These are phyloP conservation scores for Xyrauchen texanus DNA, from an alignment of 2,113 vertebrate genomes.

Conservation along the genomic window DNA sequence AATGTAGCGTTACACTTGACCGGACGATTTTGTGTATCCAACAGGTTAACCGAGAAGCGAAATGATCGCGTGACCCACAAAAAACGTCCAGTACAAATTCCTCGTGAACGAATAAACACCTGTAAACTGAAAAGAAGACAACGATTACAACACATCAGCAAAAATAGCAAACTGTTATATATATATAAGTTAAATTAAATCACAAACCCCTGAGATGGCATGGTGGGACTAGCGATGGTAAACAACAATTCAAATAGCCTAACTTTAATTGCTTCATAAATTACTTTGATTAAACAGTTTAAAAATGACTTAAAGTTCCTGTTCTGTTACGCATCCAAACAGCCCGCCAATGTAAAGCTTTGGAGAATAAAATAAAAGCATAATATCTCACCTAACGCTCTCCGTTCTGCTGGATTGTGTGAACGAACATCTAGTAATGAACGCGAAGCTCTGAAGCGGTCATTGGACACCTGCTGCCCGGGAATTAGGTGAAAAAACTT, in stretches of 20 bases:
- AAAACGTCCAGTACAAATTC: not conserved
- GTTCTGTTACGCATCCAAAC: not conserved
- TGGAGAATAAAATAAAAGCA: not conserved
- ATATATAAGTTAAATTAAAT: no score
- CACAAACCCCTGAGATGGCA: no score
- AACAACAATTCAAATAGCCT: no score
- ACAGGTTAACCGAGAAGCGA: slow-evolving; percentile 1
- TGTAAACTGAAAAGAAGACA: not conserved
- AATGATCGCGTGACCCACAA: not conserved
- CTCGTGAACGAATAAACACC: slow-evolving; percentile 1
- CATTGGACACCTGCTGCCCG: slow-evolving; percentile 28
- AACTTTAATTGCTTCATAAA: no score
- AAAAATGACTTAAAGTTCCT: no score
- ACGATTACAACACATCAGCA: not conserved
- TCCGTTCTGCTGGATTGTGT: not conserved
- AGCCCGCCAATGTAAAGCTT: not conserved
- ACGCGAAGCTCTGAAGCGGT: not conserved
- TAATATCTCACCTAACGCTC: not conserved
- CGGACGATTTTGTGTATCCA: not conserved
- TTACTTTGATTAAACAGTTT: no score
- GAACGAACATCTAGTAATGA: not conserved
- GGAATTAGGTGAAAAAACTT: not conserved
- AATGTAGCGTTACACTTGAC: no score
- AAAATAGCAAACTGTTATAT: no score
- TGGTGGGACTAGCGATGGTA: no score